Conservation (phyloP, 1,140 invertebrate genomes). For the Apis dorsata region DNA sequence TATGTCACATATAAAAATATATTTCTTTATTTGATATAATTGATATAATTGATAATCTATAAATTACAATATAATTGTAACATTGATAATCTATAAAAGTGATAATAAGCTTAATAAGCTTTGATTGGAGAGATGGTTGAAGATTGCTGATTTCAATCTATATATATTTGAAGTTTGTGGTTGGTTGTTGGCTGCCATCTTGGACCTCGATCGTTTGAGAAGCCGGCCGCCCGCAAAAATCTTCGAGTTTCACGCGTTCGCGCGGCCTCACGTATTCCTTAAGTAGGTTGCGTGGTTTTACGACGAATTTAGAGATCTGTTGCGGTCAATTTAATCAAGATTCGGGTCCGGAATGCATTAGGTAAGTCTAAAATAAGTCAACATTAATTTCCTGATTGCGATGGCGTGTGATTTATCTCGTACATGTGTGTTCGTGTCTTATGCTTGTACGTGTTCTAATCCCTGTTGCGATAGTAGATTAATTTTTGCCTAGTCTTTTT, state of each 20-base stretch:
- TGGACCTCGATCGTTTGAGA: constrained; percentile 77
- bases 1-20: neutral
- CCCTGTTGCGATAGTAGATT: constrained; percentile 42
- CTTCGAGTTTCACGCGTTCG: constrained; percentile 72
- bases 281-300: constrained; percentile 60
- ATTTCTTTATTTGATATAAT: neutral
- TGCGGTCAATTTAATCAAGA: constrained; percentile 66
- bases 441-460: constrained; percentile 63
- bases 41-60: neutral
- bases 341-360: constrained; percentile 77
- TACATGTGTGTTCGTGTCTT: constrained; percentile 70
- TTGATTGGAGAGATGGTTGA: neutral
- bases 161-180: constrained; percentile 61
- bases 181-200: constrained; percentile 79
- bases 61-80: neutral
- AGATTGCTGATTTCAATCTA: constrained; percentile 46
- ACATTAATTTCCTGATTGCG: constrained; percentile 62
- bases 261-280: constrained; percentile 67
- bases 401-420: constrained; percentile 73
- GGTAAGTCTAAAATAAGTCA: constrained; percentile 72
- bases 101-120: neutral
- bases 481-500: constrained; percentile 4
- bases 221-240: constrained; percentile 78
- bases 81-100: neutral
- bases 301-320: constrained; percentile 60